Evolutionary conservation across 2,888 invertebrate species (phyloP).

Genomic region (Plemyria rubiginata): DNA sequence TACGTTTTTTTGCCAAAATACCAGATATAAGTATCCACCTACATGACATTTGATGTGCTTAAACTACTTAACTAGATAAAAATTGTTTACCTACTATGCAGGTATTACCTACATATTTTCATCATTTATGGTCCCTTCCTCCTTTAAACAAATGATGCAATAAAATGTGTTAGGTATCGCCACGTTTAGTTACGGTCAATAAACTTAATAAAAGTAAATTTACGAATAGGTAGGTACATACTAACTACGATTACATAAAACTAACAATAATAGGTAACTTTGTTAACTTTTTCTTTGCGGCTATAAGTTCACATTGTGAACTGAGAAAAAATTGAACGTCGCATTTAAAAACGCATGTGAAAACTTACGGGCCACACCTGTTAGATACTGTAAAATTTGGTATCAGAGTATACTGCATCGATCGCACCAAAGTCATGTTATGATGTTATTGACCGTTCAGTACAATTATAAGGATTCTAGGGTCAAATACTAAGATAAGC

Average conservation of each 20-base stretch:
- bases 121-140: background rate
- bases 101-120: background rate
- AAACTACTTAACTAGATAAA: background rate
- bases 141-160: background rate
- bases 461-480: constrained; percentile 22
- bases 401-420: too few species aligned
- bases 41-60: too few species aligned
- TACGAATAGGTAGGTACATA: background rate
- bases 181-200: background rate
- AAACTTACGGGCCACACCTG: too few species aligned
- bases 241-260: too few species aligned
- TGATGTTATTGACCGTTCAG: constrained; percentile 14
- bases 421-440: background rate
- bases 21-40: too few species aligned
- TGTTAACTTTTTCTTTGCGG: too few species aligned
- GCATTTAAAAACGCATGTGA: too few species aligned
- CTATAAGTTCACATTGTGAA: too few species aligned
- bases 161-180: constrained; percentile 2
- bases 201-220: background rate
- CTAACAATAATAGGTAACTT: too few species aligned
- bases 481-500: constrained; percentile 30
- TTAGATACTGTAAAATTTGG: too few species aligned
- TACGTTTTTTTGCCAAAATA: background rate
- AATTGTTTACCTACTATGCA: background rate
- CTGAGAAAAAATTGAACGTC: too few species aligned